phyloP scores from a whole-genome alignment of 2,797 vertebrate genomes.

The Myotis findleyi region DNA sequence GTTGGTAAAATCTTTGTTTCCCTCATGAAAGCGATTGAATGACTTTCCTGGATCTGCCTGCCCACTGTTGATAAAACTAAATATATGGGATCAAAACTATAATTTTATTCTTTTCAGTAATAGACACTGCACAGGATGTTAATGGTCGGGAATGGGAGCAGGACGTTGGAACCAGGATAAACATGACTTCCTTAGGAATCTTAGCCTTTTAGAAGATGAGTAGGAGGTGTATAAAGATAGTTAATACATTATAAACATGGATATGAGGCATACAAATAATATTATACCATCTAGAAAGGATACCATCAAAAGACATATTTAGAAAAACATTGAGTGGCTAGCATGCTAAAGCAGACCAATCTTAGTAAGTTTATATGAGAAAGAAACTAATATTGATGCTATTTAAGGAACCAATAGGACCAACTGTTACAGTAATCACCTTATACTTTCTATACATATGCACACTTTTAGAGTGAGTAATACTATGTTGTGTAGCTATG shows the following conservation, averaged over 20 bases:
- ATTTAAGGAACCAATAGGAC: not conserved
- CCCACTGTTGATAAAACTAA: not conserved
- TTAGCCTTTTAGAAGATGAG: not conserved
- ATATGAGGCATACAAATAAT: not conserved
- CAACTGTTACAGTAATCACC: not conserved
- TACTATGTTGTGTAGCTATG: not conserved
- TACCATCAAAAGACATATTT: not conserved
- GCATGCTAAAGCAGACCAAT: not conserved
- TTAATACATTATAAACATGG: not conserved
- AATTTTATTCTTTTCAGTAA: not conserved
- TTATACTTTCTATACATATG: not conserved
- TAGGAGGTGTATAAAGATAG: not conserved
- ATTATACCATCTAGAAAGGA: not conserved
- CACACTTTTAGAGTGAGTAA: not conserved
- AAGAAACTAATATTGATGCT: not conserved
- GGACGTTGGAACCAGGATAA: not conserved
- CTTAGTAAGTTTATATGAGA: not conserved
- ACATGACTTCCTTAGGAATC: not conserved
- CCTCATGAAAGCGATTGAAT: slow-evolving; percentile 4
- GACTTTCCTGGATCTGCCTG: not conserved
- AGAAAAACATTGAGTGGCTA: not conserved
- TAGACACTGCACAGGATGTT: not conserved
- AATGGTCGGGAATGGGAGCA: not conserved
- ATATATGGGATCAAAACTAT: not conserved
- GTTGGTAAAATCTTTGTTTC: slow-evolving; percentile 50